These are phyloP conservation scores for Tillus elongatus DNA, from an alignment of 2,888 invertebrate genomes.

Conservation along the genomic window DNA sequence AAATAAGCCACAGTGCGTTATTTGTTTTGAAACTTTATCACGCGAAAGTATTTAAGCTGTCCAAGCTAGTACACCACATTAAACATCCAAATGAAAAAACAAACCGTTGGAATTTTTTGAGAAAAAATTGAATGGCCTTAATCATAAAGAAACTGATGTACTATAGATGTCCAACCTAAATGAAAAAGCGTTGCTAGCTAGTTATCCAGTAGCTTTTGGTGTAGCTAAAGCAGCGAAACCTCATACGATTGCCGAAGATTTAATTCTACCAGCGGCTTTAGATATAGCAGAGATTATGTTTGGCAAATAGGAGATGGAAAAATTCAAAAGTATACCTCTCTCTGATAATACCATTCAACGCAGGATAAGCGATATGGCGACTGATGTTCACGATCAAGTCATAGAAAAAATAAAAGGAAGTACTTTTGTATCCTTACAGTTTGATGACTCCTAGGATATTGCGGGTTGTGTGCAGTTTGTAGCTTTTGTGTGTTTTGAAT, in stretches of 20 bases:
- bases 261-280: slow-evolving; percentile 25
- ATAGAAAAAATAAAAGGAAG: slow-evolving; percentile 12
- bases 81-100: slow-evolving; percentile 4
- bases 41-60: slow-evolving; percentile 4
- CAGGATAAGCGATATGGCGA: slow-evolving; percentile 29
- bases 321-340: slow-evolving; percentile 28
- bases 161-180: no score
- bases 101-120: slow-evolving; percentile 9
- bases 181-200: slow-evolving; percentile 21
- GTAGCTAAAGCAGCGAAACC: slow-evolving; percentile 23
- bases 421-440: neutral
- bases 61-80: slow-evolving; percentile 4
- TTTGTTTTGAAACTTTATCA: slow-evolving; percentile 6
- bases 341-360: slow-evolving; percentile 31
- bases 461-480: slow-evolving; percentile 21
- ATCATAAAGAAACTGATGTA: slow-evolving; percentile 9
- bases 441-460: slow-evolving; percentile 22
- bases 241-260: slow-evolving; percentile 23
- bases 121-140: slow-evolving; percentile 7
- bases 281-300: slow-evolving; percentile 21
- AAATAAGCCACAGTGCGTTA: slow-evolving; percentile 8
- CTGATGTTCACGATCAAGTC: slow-evolving; percentile 13
- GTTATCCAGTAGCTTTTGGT: slow-evolving; percentile 21
- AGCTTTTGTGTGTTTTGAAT: slow-evolving; percentile 25
- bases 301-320: slow-evolving; percentile 20